Evolutionary conservation across 2,113 vertebrate species (phyloP).

Genomic region (Erythrocebus patas): DNA sequence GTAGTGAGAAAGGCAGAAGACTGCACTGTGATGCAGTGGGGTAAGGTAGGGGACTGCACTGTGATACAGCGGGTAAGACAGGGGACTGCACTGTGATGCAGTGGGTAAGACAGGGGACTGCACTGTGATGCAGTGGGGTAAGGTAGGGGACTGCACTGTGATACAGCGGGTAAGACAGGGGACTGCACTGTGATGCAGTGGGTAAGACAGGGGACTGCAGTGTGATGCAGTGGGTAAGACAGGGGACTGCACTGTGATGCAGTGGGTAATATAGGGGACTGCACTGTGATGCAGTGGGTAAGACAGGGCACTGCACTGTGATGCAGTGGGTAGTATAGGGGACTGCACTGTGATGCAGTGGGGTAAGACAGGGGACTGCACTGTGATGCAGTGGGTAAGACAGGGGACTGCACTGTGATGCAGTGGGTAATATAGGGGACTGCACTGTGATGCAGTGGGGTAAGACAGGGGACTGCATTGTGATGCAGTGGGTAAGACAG

Average conservation of each 20-base stretch:
- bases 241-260: not conserved
- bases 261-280: not conserved
- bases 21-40: not conserved
- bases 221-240: not conserved
- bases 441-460: not conserved
- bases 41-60: not conserved
- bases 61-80: no score
- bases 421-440: not conserved
- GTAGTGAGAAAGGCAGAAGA: not conserved
- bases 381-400: not conserved
- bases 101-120: not conserved
- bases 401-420: not conserved
- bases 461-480: not conserved
- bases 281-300: not conserved
- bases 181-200: not conserved
- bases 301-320: not conserved
- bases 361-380: not conserved
- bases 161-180: not conserved
- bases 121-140: not conserved
- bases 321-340: not conserved
- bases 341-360: not conserved
- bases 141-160: not conserved
- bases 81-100: not conserved
- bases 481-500: not conserved
- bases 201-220: not conserved